These are phyloP conservation scores for Zapus hudsonius DNA, from an alignment of 2,113 vertebrate genomes.

Conservation along the genomic window DNA sequence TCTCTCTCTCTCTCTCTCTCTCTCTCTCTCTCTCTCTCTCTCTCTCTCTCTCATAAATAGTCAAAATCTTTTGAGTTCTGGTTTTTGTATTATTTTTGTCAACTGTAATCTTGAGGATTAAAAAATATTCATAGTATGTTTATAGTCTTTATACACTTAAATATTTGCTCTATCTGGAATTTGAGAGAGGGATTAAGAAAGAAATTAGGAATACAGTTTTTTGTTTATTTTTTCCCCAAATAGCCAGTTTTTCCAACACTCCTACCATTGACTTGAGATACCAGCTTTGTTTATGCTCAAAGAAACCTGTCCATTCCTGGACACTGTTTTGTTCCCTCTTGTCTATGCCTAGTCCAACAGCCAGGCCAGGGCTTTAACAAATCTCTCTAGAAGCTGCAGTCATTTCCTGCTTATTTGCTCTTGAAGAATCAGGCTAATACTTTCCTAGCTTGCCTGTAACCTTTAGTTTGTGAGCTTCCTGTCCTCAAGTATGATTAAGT, in stretches of 20 bases:
- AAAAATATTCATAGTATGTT: slow-evolving; percentile 16
- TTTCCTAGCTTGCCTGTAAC: neutral
- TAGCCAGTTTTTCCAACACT: neutral
- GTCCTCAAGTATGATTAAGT: neutral
- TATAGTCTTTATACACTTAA: slow-evolving; percentile 31
- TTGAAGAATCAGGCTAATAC: slow-evolving; percentile 22
- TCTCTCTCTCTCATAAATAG: no score
- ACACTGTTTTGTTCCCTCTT: neutral
- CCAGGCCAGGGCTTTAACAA: neutral
- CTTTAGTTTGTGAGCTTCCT: slow-evolving; percentile 27
- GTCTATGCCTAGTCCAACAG: neutral
- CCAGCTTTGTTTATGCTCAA: neutral
- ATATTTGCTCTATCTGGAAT: neutral
- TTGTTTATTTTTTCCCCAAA: neutral
- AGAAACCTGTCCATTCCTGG: neutral
- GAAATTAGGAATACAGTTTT: neutral
- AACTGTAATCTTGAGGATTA: neutral
- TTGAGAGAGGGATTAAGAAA: neutral
- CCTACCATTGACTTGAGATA: slow-evolving; percentile 11
- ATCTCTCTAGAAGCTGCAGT: neutral
- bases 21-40: no score
- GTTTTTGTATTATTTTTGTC: slow-evolving; percentile 46
- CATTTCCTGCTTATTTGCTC: slow-evolving; percentile 15
- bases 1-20: no score
- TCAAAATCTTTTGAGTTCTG: neutral